Evolutionary conservation across 2,888 invertebrate species (phyloP).

Genomic region (Escarpia spicata): DNA sequence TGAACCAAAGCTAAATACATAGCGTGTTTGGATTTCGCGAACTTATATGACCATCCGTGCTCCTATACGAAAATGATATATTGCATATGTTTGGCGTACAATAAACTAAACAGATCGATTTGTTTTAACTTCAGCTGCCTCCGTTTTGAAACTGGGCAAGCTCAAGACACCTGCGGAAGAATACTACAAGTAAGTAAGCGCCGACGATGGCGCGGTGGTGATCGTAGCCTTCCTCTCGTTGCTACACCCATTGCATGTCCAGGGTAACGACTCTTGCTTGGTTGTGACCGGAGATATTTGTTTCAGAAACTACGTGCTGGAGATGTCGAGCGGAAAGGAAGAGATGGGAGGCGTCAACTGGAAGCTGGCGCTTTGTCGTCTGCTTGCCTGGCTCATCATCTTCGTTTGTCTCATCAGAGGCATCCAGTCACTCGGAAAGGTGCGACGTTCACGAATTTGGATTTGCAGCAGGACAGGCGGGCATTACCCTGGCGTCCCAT

Average conservation of each 20-base stretch:
- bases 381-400: conserved; percentile 62
- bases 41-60: too few relatives aligned
- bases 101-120: neutral
- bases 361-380: conserved; percentile 57
- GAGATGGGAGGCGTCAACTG: conserved; percentile 59
- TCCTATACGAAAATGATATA: too few relatives aligned
- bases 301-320: conserved; percentile 57
- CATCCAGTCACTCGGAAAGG: conserved; percentile 64
- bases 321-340: conserved; percentile 56
- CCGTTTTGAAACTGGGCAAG: conserved; percentile 52
- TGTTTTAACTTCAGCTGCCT: conserved; percentile 20
- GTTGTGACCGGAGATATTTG: neutral
- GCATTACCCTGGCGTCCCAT: neutral
- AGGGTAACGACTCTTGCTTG: neutral
- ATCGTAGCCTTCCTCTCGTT: neutral
- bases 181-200: conserved; percentile 84
- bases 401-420: conserved; percentile 60
- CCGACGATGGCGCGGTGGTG: neutral
- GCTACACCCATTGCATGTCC: neutral
- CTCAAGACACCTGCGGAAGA: conserved; percentile 86
- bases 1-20: too few relatives aligned
- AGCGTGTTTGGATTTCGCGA: too few relatives aligned
- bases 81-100: neutral
- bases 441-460: conserved; percentile 34
- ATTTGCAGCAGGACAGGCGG: neutral